phyloP scores from a whole-genome alignment of 2,888 invertebrate genomes.

The Girardia tigrina region DNA sequence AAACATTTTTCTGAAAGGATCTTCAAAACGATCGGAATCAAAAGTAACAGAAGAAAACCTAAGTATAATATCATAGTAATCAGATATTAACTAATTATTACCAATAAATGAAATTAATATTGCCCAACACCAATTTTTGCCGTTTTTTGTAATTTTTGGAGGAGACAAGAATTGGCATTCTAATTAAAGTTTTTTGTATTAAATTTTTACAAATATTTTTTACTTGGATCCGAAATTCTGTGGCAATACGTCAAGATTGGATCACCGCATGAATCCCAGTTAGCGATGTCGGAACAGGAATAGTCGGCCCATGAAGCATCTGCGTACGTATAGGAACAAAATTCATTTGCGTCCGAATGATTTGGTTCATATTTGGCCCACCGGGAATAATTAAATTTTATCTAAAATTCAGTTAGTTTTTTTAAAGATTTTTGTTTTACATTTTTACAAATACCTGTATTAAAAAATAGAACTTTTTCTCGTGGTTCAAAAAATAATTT shows the following conservation, averaged over 20 bases:
- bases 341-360: not conserved
- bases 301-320: constrained; percentile 30
- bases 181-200: not conserved
- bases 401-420: too few species aligned
- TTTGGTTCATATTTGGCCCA: constrained; percentile 33
- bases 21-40: not conserved
- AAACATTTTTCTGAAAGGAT: not conserved
- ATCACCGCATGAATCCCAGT: constrained; percentile 26
- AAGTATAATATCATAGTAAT: not conserved
- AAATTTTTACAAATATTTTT: not conserved
- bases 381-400: not conserved
- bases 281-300: constrained; percentile 11
- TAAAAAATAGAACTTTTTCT: too few species aligned
- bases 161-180: not conserved
- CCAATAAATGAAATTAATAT: not conserved
- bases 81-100: not conserved
- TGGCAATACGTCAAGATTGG: constrained; percentile 20
- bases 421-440: too few species aligned
- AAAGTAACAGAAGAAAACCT: not conserved
- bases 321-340: constrained; percentile 3
- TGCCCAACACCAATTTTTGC: not conserved
- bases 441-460: too few species aligned
- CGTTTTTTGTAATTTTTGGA: not conserved
- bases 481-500: too few species aligned
- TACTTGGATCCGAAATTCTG: not conserved